phyloP scores from a whole-genome alignment of 2,888 invertebrate species.

The Mantis religiosa region DNA sequence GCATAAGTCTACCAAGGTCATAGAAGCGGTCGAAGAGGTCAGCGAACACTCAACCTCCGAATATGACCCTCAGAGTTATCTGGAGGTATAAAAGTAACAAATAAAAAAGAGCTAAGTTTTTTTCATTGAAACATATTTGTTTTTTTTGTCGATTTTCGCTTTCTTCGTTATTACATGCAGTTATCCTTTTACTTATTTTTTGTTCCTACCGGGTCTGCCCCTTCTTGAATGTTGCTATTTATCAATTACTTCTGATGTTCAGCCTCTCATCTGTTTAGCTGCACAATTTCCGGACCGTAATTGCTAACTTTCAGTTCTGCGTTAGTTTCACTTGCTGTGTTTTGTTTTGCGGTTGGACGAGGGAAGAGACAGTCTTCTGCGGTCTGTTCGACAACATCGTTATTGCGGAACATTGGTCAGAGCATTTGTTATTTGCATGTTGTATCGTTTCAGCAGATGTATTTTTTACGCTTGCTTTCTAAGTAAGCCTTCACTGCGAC shows the following conservation, averaged over 20 bases:
- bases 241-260: not conserved
- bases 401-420: not conserved
- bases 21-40: too few relatives aligned
- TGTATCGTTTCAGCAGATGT: not conserved
- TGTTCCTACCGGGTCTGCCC: too few relatives aligned
- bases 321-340: not conserved
- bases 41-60: too few relatives aligned
- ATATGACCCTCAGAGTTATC: too few relatives aligned
- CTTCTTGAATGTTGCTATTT: not conserved
- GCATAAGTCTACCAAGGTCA: too few relatives aligned
- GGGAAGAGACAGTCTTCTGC: not conserved
- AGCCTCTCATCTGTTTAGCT: not conserved
- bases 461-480: not conserved
- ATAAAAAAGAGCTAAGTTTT: too few relatives aligned
- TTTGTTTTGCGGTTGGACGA: not conserved
- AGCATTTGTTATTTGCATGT: not conserved
- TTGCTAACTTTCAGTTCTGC: not conserved
- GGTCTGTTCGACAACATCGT: not conserved
- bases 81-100: too few relatives aligned
- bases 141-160: too few relatives aligned
- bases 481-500: not conserved
- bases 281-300: not conserved
- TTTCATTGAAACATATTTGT: too few relatives aligned
- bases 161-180: too few relatives aligned
- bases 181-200: too few relatives aligned